phyloP scores from a whole-genome alignment of 2,888 invertebrate species.

The Molanna angustata region DNA sequence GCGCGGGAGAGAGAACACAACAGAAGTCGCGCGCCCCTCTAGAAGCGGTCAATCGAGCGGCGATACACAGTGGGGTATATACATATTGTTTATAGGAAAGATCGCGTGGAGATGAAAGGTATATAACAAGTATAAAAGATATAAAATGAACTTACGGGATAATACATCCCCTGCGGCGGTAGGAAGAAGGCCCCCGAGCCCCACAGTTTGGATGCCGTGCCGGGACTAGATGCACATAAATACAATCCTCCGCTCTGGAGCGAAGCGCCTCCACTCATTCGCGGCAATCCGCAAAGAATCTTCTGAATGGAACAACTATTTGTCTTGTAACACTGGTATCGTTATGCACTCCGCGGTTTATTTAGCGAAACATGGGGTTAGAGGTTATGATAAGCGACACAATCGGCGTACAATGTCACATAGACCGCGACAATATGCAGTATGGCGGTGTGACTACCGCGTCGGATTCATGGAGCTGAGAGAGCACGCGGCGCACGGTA shows the following conservation, averaged over 20 bases:
- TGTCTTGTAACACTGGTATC: slow-evolving; percentile 7
- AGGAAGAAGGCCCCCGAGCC: slow-evolving; percentile 94
- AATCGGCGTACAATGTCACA: slow-evolving; percentile 10
- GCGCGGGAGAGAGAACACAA: slow-evolving; percentile 22
- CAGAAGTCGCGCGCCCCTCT: slow-evolving; percentile 22
- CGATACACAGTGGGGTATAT: no score
- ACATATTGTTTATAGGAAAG: slow-evolving; percentile 24
- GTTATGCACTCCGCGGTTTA: no score
- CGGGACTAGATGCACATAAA: slow-evolving; percentile 58
- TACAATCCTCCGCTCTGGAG: slow-evolving; percentile 31
- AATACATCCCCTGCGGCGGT: slow-evolving; percentile 96
- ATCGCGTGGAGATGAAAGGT: slow-evolving; percentile 3
- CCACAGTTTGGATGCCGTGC: slow-evolving; percentile 93
- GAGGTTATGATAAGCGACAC: slow-evolving; percentile 18
- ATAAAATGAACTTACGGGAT: slow-evolving; percentile 75
- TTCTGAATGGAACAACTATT: not conserved
- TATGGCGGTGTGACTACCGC: slow-evolving; percentile 19
- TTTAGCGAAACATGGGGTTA: slow-evolving; percentile 25
- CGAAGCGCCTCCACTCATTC: slow-evolving; percentile 30
- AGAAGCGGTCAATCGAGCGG: slow-evolving; percentile 26
- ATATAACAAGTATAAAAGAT: not conserved
- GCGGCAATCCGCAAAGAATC: slow-evolving; percentile 19
- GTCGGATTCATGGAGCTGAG: slow-evolving; percentile 15
- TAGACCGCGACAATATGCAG: slow-evolving; percentile 24
- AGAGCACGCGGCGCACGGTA: slow-evolving; percentile 19